Percentiles rank a stretch among this genome's conserved stretches.
phyloP scores from a whole-genome alignment of 2,113 vertebrate species.

The Engystomops pustulosus region DNA sequence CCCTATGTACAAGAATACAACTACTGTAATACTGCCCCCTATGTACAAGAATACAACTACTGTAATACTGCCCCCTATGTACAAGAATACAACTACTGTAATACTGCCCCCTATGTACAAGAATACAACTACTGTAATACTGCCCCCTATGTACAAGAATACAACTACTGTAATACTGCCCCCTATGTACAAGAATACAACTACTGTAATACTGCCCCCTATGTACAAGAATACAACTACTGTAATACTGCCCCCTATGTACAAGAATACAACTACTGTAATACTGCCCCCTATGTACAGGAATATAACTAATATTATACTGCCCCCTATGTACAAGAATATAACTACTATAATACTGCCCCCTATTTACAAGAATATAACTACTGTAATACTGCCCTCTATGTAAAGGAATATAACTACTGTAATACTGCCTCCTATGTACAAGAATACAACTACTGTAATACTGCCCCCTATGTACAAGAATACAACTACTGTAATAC shows the following conservation, averaged over 20 bases:
- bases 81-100: neutral
- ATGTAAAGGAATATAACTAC: no score
- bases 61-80: neutral
- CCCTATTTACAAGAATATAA: slow-evolving; percentile 1
- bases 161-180: neutral
- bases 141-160: neutral
- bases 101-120: neutral
- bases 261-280: neutral
- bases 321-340: neutral
- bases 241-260: neutral
- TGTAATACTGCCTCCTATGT: no score
- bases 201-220: neutral
- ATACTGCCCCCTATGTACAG: no score
- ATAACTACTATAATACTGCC: slow-evolving; percentile 8
- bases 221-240: neutral
- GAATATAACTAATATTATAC: no score
- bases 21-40: neutral
- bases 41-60: slow-evolving; percentile 1
- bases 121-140: slow-evolving; percentile 9
- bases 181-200: slow-evolving; percentile 2
- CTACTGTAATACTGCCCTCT: neutral
- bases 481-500: no score
- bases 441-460: no score
- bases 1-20: neutral
- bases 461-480: no score